Conservation (phyloP, 2,888 invertebrate species). For the Hypomecis atomaria region DNA sequence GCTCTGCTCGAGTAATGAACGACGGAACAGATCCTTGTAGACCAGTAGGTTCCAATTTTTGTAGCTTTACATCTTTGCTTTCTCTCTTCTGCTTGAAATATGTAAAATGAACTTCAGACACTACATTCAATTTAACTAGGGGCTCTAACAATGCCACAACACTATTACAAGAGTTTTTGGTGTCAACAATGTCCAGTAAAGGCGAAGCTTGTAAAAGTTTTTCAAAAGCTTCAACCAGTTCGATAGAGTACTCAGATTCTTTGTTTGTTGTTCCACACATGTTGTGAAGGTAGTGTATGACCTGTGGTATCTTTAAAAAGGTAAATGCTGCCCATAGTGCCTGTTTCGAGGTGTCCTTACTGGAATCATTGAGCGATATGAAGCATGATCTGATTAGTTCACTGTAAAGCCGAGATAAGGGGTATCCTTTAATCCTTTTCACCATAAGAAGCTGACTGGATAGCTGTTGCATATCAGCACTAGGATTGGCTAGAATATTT, state of each 20-base stretch:
- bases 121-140: slow-evolving; percentile 90
- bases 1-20: slow-evolving; percentile 94
- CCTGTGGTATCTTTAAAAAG: slow-evolving; percentile 94
- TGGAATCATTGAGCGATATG: slow-evolving; percentile 94
- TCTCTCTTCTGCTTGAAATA: slow-evolving; percentile 87
- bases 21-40: slow-evolving; percentile 90
- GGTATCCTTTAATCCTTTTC: slow-evolving; percentile 92
- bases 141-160: slow-evolving; percentile 93
- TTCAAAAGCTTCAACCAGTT: slow-evolving; percentile 93
- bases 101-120: slow-evolving; percentile 91
- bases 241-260: slow-evolving; percentile 88
- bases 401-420: slow-evolving; percentile 92
- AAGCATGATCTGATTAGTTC: slow-evolving; percentile 96
- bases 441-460: slow-evolving; percentile 93
- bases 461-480: slow-evolving; percentile 91
- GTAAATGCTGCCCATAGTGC: slow-evolving; percentile 97
- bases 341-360: slow-evolving; percentile 91
- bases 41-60: slow-evolving; percentile 88
- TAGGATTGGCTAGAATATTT: slow-evolving; percentile 93
- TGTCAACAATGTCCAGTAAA: slow-evolving; percentile 94
- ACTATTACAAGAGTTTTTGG: slow-evolving; percentile 94
- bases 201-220: slow-evolving; percentile 93
- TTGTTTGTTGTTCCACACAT: slow-evolving; percentile 83
- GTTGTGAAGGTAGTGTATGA: slow-evolving; percentile 88
- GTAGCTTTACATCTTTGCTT: slow-evolving; percentile 85